These are phyloP conservation scores for Phasianus colchicus DNA, from an alignment of 2,113 vertebrate genomes.

Conservation along the genomic window DNA sequence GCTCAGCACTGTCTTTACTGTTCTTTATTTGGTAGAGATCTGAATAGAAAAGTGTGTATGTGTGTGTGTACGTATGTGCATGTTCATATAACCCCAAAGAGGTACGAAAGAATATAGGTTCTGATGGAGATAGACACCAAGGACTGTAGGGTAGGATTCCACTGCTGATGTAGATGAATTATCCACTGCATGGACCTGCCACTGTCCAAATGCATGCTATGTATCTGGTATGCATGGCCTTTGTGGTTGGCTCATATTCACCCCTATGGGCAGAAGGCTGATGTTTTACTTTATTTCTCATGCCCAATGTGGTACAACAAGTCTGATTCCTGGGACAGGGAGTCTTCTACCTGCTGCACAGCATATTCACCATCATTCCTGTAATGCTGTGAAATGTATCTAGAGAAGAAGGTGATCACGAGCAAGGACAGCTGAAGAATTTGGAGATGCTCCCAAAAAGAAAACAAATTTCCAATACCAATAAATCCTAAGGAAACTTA, in stretches of 20 bases:
- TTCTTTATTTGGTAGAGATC: not conserved
- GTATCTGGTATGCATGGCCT: accelerated
- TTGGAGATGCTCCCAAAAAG: not conserved
- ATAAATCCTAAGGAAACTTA: not conserved
- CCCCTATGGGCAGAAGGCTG: not conserved
- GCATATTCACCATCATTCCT: not conserved
- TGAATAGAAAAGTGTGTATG: accelerated
- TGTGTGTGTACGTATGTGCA: too few relatives aligned
- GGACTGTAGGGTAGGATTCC: not conserved
- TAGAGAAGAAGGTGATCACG: not conserved
- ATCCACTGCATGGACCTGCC: not conserved
- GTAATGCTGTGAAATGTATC: not conserved
- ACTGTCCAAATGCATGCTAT: not conserved
- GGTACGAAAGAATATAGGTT: not conserved
- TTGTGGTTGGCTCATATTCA: not conserved
- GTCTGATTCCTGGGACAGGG: not conserved
- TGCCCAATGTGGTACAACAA: accelerated
- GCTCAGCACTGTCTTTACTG: not conserved
- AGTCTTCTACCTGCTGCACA: not conserved
- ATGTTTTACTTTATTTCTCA: not conserved
- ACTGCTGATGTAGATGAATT: not conserved
- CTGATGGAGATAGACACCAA: not conserved
- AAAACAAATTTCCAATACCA: not conserved
- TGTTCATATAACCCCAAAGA: not conserved
- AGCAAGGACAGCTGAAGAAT: not conserved